Base-by-base conservation (phyloP, 2,888 invertebrate genomes). In the Dendrolimus houi region DNA sequence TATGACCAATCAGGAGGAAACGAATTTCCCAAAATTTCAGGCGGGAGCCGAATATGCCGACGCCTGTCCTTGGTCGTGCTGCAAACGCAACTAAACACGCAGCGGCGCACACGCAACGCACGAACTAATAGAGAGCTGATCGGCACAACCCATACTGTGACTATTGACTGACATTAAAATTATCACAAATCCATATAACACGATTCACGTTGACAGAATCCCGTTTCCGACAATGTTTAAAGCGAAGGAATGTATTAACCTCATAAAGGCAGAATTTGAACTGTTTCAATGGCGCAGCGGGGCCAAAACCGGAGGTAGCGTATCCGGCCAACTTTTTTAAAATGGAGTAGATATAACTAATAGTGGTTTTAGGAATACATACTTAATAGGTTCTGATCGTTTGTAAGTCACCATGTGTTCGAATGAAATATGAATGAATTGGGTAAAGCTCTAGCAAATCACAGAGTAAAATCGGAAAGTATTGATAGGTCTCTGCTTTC, bases 61-160 rank as follows among this genome's bases (percentile, higher is more conserved):
- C 88, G 89, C 83, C 88, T 87, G 84, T 86, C 83, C 88, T 80
- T 83, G 86, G 68, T 80, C 81, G 83, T 81, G 84, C 73, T 85
- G 73, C 79, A 78, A 79, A 81, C 83, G 79, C 85, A 83, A 90
- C 90, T 90, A 83, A 85, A 79, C 79, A 78, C 77, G 79, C 77
- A 72, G 70, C 73, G 68, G 67, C 85, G 79, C 80, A 80, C 80
- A 79, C 86, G 85, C 88, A 81, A 66, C 81, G 76, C 73, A 75
- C 75, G 67, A 81, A 76, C 78, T 80, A 83, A 82, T 77, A 75
- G 77, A 75, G 75, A 79, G 75, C 69, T 75, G 76, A 72, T 74
- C 78, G 76, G 75, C 72, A 74, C 71, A 56, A 52, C 53, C 55
- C 40, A 53, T 52, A 52, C 29, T 56, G 54, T 54, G 47, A 73